Base-by-base conservation (phyloP, 2,888 invertebrate species). In the Prenolepis imparis region DNA sequence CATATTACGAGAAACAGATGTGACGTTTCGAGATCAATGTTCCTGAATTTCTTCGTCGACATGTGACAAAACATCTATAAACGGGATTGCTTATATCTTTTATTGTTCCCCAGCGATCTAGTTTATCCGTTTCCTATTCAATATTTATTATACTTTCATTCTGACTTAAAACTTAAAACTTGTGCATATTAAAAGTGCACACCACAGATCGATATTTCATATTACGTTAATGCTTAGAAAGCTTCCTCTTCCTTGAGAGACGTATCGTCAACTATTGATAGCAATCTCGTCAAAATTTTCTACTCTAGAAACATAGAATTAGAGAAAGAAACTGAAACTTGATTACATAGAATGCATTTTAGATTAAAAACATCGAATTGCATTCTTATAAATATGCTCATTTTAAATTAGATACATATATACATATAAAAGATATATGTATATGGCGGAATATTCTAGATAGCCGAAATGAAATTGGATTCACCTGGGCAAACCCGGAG, bases 321-420 rank as follows among this genome's bases (percentile, higher is more conserved):
- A 15, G 63, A 74, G 15, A 32, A 63, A 73, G 41, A n/a, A 61
- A 24, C 21, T 75, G 18, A 12, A 52, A 67, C 3, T 52, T 48
- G 4, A 75, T 75, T 74, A 41, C 70, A 74, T 21, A 66, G 84
- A 80, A 82, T 74, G 83, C 87, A 90, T 89, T 90, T 90, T 85
- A 90, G 90, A 92, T 92, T 92, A 92, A 91, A 92, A 90, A 67
- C 84, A 87, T 91, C 86, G 85, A 87, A 84, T 81, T 88, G 88
- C 88, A 89, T 85, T 87, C 86, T 89, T 89, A 90, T 90, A 92
- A 92, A 91, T 92, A 92, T 89, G 86, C 88, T 82, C 66, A 41
- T 1, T n/a, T 39, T 41, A 6, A 18, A 11, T 63, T 21, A 9
- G 48, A 41, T 21, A 6, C 24, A 59, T 12, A n/a, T 28, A 12